phyloP scores from a whole-genome alignment of 2,797 vertebrate species.

The Megaceryle alcyon region DNA sequence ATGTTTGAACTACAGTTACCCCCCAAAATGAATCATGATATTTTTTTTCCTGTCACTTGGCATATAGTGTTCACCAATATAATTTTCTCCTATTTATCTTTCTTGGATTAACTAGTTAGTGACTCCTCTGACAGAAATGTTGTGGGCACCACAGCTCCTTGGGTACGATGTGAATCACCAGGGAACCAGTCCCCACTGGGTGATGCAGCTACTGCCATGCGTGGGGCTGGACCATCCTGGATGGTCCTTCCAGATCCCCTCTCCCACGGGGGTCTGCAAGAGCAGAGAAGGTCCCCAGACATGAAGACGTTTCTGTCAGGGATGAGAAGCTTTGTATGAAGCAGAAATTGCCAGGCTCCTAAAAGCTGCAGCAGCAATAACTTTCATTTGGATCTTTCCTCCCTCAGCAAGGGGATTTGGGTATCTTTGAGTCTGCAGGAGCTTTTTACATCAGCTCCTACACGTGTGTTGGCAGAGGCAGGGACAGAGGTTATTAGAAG shows the following conservation, averaged over 20 bases:
- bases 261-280: accelerated
- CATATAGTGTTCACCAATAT: background rate
- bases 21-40: conserved; percentile 17
- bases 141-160: background rate
- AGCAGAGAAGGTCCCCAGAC: background rate
- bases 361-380: background rate
- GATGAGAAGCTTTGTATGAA: background rate
- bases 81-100: background rate
- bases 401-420: background rate
- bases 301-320: background rate
- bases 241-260: background rate
- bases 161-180: accelerated
- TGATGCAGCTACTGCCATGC: accelerated
- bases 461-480: accelerated
- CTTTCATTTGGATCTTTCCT: background rate
- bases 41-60: conserved; percentile 3
- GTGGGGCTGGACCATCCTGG: background rate
- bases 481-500: background rate
- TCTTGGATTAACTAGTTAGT: background rate
- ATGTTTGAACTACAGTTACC: conserved; percentile 39
- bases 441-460: background rate
- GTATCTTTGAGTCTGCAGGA: background rate
- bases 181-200: background rate
- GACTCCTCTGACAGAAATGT: background rate
- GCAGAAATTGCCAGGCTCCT: background rate